Conservation (phyloP, 1,140 invertebrate genomes). For the Ostrea edulis region DNA sequence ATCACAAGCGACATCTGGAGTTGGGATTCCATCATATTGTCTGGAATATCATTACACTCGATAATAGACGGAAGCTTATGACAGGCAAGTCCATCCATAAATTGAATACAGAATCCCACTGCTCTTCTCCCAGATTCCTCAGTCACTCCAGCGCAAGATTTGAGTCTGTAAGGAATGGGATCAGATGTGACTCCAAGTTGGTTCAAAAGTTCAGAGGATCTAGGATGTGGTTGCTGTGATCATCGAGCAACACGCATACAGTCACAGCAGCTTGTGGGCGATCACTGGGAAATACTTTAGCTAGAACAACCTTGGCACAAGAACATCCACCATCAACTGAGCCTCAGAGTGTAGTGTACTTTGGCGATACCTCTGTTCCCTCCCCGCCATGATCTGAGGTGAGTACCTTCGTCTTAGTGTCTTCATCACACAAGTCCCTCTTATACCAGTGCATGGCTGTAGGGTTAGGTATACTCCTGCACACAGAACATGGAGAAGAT, state of each 20-base stretch:
- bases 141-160: constrained; percentile 42
- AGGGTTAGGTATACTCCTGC: constrained; percentile 37
- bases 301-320: constrained; percentile 49
- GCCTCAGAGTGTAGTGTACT: constrained; percentile 26
- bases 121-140: constrained; percentile 37
- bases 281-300: constrained; percentile 18
- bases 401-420: background rate
- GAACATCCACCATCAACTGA: constrained; percentile 21
- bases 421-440: no score
- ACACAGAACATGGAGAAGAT: constrained; percentile 6
- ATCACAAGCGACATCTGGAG: no score
- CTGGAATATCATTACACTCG: no score
- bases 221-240: background rate
- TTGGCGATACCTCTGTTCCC: constrained; percentile 13
- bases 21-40: no score
- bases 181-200: background rate
- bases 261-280: background rate
- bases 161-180: constrained; percentile 8
- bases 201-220: constrained; percentile 28
- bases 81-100: constrained; percentile 12
- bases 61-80: constrained; percentile 43
- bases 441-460: no score
- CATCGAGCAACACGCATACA: constrained; percentile 28
- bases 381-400: constrained; percentile 42
- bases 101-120: constrained; percentile 28